A percentile compares a stretch with the other conserved stretches of the same genome.
Evolutionary conservation across 2,797 vertebrate genomes (phyloP).

Genomic region (Catostomus latipinnis): DNA sequence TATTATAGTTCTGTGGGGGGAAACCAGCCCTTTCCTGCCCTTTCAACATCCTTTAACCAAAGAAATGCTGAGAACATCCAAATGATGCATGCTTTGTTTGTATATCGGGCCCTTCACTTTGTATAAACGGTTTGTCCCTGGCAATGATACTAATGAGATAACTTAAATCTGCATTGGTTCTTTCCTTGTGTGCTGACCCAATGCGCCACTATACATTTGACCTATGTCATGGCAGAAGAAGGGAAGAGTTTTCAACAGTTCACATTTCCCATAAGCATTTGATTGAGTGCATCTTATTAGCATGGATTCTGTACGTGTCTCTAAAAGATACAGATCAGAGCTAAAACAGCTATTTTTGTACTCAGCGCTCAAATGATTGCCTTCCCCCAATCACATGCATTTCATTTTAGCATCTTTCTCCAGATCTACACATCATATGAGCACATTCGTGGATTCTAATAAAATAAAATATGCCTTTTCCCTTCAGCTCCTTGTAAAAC

Average conservation of each 20-base stretch:
- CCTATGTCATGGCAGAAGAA: conserved; percentile 4
- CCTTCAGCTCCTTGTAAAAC: neutral
- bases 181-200: conserved; percentile 42
- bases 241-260: neutral
- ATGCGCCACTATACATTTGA: conserved; percentile 25
- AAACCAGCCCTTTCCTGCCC: neutral
- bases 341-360: no score
- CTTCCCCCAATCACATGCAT: neutral
- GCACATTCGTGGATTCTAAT: neutral
- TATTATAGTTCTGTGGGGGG: no score
- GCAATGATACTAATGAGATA: conserved; percentile 44
- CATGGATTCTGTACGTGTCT: no score
- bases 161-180: conserved; percentile 48
- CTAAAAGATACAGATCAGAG: no score
- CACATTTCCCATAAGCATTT: neutral
- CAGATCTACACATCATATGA: neutral
- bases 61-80: neutral
- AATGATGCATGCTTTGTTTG: conserved; percentile 23
- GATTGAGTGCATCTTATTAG: neutral
- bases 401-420: neutral
- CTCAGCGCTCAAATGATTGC: neutral
- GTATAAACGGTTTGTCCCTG: conserved; percentile 44
- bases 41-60: neutral
- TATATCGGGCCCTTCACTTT: conserved; percentile 32
- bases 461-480: neutral